phyloP scores from a whole-genome alignment of 2,888 invertebrate genomes.

The Eupeodes luniger region DNA sequence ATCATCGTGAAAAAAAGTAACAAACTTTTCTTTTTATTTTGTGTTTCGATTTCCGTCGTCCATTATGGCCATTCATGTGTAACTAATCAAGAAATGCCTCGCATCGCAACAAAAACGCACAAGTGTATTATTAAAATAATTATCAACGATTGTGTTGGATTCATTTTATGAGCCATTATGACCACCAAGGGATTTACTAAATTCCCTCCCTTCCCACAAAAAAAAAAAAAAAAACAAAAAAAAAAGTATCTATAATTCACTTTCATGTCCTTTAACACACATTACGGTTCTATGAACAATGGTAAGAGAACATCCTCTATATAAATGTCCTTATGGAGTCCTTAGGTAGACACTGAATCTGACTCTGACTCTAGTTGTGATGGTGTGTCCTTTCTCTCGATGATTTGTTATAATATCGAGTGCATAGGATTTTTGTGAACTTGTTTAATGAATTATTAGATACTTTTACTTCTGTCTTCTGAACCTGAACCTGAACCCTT shows the following conservation, averaged over 20 bases:
- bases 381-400: slow-evolving; percentile 39
- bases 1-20: slow-evolving; percentile 17
- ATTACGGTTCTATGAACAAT: slow-evolving; percentile 54
- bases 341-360: slow-evolving; percentile 67
- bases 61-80: slow-evolving; percentile 70
- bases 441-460: slow-evolving; percentile 69
- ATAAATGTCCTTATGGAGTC: slow-evolving; percentile 44
- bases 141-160: slow-evolving; percentile 76
- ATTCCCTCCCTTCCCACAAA: slow-evolving; percentile 10
- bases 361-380: neutral
- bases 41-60: slow-evolving; percentile 62
- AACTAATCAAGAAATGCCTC: slow-evolving; percentile 71
- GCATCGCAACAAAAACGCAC: slow-evolving; percentile 56
- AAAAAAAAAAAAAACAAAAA: neutral
- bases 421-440: slow-evolving; percentile 50
- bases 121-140: slow-evolving; percentile 76
- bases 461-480: slow-evolving; percentile 18
- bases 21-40: slow-evolving; percentile 11
- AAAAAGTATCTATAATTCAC: slow-evolving; percentile 57
- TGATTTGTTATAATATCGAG: slow-evolving; percentile 74
- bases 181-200: slow-evolving; percentile 71
- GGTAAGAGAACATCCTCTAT: slow-evolving; percentile 55
- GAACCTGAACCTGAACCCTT: slow-evolving; percentile 32
- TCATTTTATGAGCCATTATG: slow-evolving; percentile 77
- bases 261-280: slow-evolving; percentile 49